Conservation (phyloP, 2,797 vertebrate species). For the Siniperca undulata region DNA sequence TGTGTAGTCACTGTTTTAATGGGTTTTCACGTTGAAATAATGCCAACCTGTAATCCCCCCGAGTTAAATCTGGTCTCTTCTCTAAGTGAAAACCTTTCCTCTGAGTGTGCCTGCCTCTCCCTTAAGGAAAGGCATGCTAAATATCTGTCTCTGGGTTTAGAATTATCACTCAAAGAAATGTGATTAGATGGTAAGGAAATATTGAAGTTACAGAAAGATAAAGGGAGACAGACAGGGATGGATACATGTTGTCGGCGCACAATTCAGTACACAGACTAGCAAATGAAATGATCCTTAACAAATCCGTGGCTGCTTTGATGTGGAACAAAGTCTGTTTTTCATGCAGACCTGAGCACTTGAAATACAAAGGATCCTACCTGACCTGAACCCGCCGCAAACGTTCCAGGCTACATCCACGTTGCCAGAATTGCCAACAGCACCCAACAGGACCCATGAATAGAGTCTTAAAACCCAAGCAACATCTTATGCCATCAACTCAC, state of each 20-base stretch:
- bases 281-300: constrained; percentile 43
- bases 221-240: background rate
- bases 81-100: constrained; percentile 18
- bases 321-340: constrained; percentile 47
- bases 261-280: constrained; percentile 18
- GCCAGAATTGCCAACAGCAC: background rate
- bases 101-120: constrained; percentile 7
- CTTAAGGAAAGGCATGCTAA: background rate
- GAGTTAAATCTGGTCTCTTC: constrained; percentile 23
- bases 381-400: constrained; percentile 18
- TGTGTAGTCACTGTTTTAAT: constrained; percentile 30
- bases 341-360: constrained; percentile 18
- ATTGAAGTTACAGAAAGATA: constrained; percentile 10
- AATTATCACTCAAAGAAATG: constrained; percentile 31
- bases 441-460: background rate
- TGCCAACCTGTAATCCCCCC: constrained; percentile 45
- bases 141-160: constrained; percentile 9
- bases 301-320: constrained; percentile 46
- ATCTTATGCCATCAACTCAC: constrained; percentile 1
- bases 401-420: background rate
- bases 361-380: constrained; percentile 23
- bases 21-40: constrained; percentile 32
- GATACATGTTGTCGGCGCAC: constrained; percentile 19
- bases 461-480: background rate
- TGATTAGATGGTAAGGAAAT: constrained; percentile 10